Percentiles rank a stretch among this genome's conserved stretches.
phyloP scores from a whole-genome alignment of 2,113 vertebrate species.

The Hemicordylus capensis region DNA sequence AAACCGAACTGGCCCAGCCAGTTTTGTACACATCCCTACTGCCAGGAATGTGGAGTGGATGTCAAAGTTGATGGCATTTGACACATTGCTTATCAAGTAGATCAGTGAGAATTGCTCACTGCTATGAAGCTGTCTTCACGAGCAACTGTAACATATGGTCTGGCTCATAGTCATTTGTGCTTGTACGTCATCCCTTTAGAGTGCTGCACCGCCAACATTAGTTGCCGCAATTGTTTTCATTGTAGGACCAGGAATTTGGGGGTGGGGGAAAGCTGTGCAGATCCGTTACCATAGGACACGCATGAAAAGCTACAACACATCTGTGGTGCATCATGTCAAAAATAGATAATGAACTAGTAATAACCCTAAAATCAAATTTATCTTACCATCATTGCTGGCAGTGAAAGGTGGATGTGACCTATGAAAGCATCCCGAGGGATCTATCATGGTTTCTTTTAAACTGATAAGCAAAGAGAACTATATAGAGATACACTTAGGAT shows the following conservation, averaged over 20 bases:
- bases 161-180: too few relatives aligned
- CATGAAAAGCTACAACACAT: too few relatives aligned
- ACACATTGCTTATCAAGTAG: too few relatives aligned
- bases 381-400: neutral
- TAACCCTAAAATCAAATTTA: neutral
- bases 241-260: neutral
- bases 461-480: neutral
- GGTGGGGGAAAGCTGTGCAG: neutral
- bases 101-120: too few relatives aligned
- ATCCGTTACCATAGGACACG: neutral
- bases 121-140: too few relatives aligned
- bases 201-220: neutral
- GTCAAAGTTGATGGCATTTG: too few relatives aligned
- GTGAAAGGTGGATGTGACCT: neutral
- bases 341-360: neutral
- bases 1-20: too few relatives aligned
- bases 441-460: neutral
- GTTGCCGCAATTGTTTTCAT: neutral
- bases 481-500: neutral
- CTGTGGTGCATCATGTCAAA: too few relatives aligned
- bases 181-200: neutral
- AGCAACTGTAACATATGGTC: neutral
- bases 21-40: too few relatives aligned
- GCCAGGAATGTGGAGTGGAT: too few relatives aligned
- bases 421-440: neutral